A percentile compares a stretch with the other conserved stretches of the same genome.
phyloP scores from a whole-genome alignment of 2,888 invertebrate genomes.

The Diachrysia chrysitis region DNA sequence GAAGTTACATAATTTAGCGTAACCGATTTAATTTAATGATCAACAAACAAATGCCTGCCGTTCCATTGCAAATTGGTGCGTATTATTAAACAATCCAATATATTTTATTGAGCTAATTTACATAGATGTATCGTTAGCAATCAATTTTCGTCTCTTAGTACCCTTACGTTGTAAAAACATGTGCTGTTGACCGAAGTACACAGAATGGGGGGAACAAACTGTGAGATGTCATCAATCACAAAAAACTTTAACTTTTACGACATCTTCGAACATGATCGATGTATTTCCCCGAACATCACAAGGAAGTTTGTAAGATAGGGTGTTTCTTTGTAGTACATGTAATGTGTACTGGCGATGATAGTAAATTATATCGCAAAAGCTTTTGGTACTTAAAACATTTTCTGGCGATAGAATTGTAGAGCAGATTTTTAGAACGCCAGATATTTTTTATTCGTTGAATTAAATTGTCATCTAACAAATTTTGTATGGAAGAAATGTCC shows the following conservation, averaged over 20 bases:
- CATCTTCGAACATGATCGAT: slow-evolving; percentile 65
- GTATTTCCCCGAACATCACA: slow-evolving; percentile 48
- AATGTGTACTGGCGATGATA: not conserved
- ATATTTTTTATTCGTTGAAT: too few relatives aligned
- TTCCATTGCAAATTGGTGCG: slow-evolving; percentile 34
- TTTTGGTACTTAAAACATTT: not conserved
- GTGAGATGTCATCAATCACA: slow-evolving; percentile 63
- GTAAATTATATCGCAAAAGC: not conserved
- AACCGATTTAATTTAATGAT: slow-evolving; percentile 22
- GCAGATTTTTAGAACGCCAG: too few relatives aligned
- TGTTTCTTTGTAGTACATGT: slow-evolving; percentile 17
- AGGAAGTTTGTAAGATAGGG: slow-evolving; percentile 41
- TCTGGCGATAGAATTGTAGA: not conserved
- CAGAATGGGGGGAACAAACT: slow-evolving; percentile 35
- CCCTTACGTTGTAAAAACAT: slow-evolving; percentile 28
- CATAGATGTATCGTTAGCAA: slow-evolving; percentile 41
- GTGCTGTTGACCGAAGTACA: slow-evolving; percentile 24
- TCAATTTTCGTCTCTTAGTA: slow-evolving; percentile 21
- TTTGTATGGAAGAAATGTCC: too few relatives aligned
- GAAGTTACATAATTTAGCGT: slow-evolving; percentile 34
- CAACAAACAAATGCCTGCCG: slow-evolving; percentile 41
- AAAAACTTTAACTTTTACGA: slow-evolving; percentile 57
- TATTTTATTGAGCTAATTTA: slow-evolving; percentile 45
- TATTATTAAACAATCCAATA: slow-evolving; percentile 40
- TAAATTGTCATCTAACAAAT: too few relatives aligned